Evolutionary conservation across 2,113 vertebrate species (phyloP).

Genomic region (rabbit (Oryctolagus cuniculus)): mOryCun1.1 NC_091440.1:122932501-122933000

Average conservation of each 20-base stretch:
- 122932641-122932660: no score
- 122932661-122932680: neutral
- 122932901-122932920: neutral
- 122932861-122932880: neutral
- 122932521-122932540: no score
- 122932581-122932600: neutral
- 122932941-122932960: no score
- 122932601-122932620: neutral
- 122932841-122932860: neutral
- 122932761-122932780: neutral
- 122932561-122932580: neutral
- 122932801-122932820: neutral
- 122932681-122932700: neutral
- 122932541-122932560: neutral
- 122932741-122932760: neutral
- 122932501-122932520: neutral
- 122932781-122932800: neutral
- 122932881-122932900: neutral
- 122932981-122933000: neutral
- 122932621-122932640: neutral
- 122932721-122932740: neutral
- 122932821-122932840: neutral
- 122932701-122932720: neutral
- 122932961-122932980: neutral
- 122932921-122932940: neutral